Evolutionary conservation across 2,797 vertebrate genomes (phyloP).

Genomic region (Cryptoblepharus egeriae): DNA sequence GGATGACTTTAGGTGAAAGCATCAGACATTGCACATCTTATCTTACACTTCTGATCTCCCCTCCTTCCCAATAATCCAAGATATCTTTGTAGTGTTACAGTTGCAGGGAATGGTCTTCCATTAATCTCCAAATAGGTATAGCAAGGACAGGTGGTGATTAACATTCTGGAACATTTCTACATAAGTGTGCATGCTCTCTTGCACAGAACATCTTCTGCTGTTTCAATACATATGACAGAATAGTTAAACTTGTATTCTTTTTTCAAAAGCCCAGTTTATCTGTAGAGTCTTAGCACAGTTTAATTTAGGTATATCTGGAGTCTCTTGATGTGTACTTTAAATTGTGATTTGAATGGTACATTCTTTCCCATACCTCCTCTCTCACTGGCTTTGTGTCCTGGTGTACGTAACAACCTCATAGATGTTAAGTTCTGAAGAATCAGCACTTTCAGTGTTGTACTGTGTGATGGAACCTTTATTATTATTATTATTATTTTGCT

Average conservation of each 20-base stretch:
- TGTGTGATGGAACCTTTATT: slow-evolving; percentile 76
- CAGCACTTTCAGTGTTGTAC: slow-evolving; percentile 78
- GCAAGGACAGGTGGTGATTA: fast-evolving
- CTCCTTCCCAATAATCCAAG: background rate
- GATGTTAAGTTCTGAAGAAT: slow-evolving; percentile 39
- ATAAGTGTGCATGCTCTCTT: too few relatives aligned
- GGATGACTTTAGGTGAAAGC: background rate
- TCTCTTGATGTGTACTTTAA: slow-evolving; percentile 72
- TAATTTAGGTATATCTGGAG: slow-evolving; percentile 34
- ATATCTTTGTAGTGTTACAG: background rate
- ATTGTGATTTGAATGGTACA: slow-evolving; percentile 79
- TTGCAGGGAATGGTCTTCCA: background rate
- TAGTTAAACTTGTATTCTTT: slow-evolving; percentile 72
- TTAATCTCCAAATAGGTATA: background rate
- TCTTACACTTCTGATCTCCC: background rate
- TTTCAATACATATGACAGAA: slow-evolving; percentile 47
- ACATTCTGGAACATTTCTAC: background rate
- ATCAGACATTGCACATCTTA: background rate
- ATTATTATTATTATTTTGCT: too few relatives aligned
- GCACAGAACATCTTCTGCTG: background rate
- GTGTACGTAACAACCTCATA: slow-evolving; percentile 64
- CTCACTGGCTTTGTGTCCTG: slow-evolving; percentile 66
- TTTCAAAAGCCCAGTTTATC: slow-evolving; percentile 54
- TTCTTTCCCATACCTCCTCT: slow-evolving; percentile 50
- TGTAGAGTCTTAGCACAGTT: slow-evolving; percentile 33